These are phyloP conservation scores for Drosophila falleni DNA, from an alignment of 2,888 invertebrate species.

Conservation along the genomic window DNA sequence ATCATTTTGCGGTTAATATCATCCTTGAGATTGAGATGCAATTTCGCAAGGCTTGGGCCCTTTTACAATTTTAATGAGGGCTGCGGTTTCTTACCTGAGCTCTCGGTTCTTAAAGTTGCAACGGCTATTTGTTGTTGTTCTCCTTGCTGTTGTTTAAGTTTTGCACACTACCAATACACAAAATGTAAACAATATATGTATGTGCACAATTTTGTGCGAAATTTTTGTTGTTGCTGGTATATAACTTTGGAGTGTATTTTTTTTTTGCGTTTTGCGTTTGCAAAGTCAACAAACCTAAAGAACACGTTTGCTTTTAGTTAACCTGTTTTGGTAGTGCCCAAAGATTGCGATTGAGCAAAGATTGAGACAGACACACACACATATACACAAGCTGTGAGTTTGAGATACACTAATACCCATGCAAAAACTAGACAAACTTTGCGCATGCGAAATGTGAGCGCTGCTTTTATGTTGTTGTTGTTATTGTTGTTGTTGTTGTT, in stretches of 20 bases:
- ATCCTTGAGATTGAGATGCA: slow-evolving; percentile 62
- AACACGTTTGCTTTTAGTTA: slow-evolving; percentile 78
- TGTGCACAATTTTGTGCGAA: slow-evolving; percentile 3
- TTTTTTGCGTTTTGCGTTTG: slow-evolving; percentile 56
- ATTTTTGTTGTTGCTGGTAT: slow-evolving; percentile 38
- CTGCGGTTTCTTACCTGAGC: slow-evolving; percentile 51
- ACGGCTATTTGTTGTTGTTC: slow-evolving; percentile 15
- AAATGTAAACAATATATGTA: slow-evolving; percentile 51
- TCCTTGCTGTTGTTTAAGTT: slow-evolving; percentile 14
- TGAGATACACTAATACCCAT: slow-evolving; percentile 38
- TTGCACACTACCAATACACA: slow-evolving; percentile 32
- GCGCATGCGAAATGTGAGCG: slow-evolving; percentile 66
- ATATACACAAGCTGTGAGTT: slow-evolving; percentile 11
- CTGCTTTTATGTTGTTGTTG: background rate
- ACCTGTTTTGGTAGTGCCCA: slow-evolving; percentile 77
- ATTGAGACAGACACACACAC: slow-evolving; percentile 61
- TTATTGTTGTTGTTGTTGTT: slow-evolving; percentile 25
- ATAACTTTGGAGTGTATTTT: slow-evolving; percentile 51
- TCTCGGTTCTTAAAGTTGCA: slow-evolving; percentile 51
- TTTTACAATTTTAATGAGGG: slow-evolving; percentile 47
- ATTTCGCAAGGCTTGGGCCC: slow-evolving; percentile 47
- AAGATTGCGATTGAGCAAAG: slow-evolving; percentile 79
- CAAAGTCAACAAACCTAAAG: slow-evolving; percentile 75
- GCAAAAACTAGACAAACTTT: slow-evolving; percentile 56
- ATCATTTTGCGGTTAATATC: slow-evolving; percentile 47